phyloP scores from a whole-genome alignment of 2,888 invertebrate species.

The Strigamia maritima region DNA sequence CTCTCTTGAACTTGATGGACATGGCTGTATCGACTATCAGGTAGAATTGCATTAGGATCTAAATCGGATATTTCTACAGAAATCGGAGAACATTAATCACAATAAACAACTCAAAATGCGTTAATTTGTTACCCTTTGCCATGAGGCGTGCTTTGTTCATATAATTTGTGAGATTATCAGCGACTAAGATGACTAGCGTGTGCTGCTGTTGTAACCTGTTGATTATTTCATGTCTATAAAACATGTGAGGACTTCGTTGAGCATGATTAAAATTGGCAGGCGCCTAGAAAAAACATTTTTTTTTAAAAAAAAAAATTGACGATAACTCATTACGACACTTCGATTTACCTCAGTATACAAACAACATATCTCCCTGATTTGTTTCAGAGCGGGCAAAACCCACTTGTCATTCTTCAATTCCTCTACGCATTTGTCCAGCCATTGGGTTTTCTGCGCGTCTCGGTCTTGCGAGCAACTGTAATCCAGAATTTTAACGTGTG shows the following conservation, averaged over 20 bases:
- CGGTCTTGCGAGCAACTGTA: conserved; percentile 92
- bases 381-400: conserved; percentile 91
- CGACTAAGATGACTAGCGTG: conserved; percentile 87
- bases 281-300: conserved; percentile 52
- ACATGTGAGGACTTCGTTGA: conserved; percentile 44
- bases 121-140: conserved; percentile 55
- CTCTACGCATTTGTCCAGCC: conserved; percentile 95
- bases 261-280: conserved; percentile 61
- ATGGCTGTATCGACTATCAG: conserved; percentile 86
- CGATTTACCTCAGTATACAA: conserved; percentile 68
- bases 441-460: conserved; percentile 90
- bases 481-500: conserved; percentile 95
- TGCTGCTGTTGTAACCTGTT: conserved; percentile 87
- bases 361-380: conserved; percentile 92
- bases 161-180: conserved; percentile 79
- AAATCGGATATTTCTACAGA: conserved; percentile 67
- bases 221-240: conserved; percentile 70
- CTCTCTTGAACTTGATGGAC: conserved; percentile 89
- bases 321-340: background rate
- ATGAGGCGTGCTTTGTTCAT: conserved; percentile 78
- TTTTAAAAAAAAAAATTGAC: background rate
- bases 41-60: conserved; percentile 61
- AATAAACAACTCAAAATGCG: background rate
- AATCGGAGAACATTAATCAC: background rate
- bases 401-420: conserved; percentile 76